Conservation (phyloP, 2,113 vertebrate species). For the Xenopus tropicalis region UCB_Xtro_10.0 CM004451.2:59382001-59382500, state of each 20-base stretch:
- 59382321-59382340: neutral
- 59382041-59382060: neutral
- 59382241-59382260: slow-evolving; percentile 1
- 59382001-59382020: slow-evolving; percentile 20
- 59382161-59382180: slow-evolving; percentile 31
- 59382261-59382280: neutral
- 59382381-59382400: slow-evolving; percentile 15
- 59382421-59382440: slow-evolving; percentile 38
- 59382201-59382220: neutral
- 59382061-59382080: slow-evolving; percentile 10
- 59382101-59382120: neutral
- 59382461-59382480: neutral
- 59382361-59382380: slow-evolving; percentile 20
- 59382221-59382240: neutral
- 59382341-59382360: neutral
- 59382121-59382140: neutral
- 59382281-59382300: neutral
- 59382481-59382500: slow-evolving; percentile 25
- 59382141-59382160: slow-evolving; percentile 14
- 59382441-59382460: neutral
- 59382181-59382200: slow-evolving; percentile 7
- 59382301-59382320: neutral
- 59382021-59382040: slow-evolving; percentile 18
- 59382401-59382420: neutral
- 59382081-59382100: slow-evolving; percentile 8